These are phyloP conservation scores for Dolichomitus sp. DNA, from an alignment of 2,888 invertebrate genomes.

Conservation along the genomic window DNA sequence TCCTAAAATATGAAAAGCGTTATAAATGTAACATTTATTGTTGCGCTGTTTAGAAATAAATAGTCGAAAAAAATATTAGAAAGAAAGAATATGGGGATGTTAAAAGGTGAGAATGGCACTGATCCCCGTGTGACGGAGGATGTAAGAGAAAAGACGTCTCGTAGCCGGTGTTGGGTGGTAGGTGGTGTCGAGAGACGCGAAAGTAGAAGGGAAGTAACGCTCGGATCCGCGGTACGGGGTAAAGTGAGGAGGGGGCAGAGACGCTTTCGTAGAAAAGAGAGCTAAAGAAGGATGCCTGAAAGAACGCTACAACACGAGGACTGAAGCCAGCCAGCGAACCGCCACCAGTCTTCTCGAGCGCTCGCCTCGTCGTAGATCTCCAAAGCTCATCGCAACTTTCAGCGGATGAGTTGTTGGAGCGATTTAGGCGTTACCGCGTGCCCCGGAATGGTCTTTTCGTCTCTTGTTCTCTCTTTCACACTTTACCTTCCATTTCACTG, in stretches of 20 bases:
- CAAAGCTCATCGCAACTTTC: slow-evolving; percentile 84
- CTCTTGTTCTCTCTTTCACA: slow-evolving; percentile 68
- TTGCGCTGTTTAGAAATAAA: not conserved
- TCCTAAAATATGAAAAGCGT: not conserved
- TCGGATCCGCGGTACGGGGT: slow-evolving; percentile 4
- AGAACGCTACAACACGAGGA: slow-evolving; percentile 53
- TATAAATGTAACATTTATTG: not conserved
- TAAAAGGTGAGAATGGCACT: slow-evolving; percentile 32
- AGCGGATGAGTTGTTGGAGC: slow-evolving; percentile 85
- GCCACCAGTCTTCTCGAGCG: slow-evolving; percentile 52
- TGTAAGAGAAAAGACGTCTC: slow-evolving; percentile 56
- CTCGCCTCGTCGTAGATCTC: slow-evolving; percentile 80
- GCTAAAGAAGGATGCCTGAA: slow-evolving; percentile 51
- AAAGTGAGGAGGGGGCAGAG: slow-evolving; percentile 20
- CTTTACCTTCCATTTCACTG: slow-evolving; percentile 58
- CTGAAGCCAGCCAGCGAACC: slow-evolving; percentile 47
- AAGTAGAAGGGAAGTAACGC: slow-evolving; percentile 57
- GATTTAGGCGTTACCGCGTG: slow-evolving; percentile 82
- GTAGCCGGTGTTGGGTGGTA: slow-evolving; percentile 12
- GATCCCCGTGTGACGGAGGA: slow-evolving; percentile 57
- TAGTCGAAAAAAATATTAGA: not conserved
- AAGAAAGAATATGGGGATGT: slow-evolving; percentile 17
- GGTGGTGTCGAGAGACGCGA: slow-evolving; percentile 46
- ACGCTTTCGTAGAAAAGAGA: slow-evolving; percentile 56
- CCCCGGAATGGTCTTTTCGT: slow-evolving; percentile 79